These are phyloP conservation scores for Buathra laborator DNA, from an alignment of 2,888 invertebrate genomes.

Conservation along the genomic window DNA sequence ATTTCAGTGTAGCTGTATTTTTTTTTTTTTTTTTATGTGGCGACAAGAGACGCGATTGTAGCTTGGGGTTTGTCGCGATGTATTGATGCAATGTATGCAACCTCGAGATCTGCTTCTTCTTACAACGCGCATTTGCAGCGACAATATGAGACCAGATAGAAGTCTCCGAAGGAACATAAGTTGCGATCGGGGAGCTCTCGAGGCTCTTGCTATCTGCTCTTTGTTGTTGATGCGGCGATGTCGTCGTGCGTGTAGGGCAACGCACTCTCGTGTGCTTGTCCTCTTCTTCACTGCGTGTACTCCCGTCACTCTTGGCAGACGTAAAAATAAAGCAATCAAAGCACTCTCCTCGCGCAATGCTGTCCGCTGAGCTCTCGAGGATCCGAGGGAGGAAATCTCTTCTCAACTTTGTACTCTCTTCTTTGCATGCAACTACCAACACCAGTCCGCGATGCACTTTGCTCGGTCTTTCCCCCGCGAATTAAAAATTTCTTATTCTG, in stretches of 20 bases:
- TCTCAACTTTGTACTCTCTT: background rate
- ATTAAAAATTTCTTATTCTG: slow-evolving; percentile 55
- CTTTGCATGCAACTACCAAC: background rate
- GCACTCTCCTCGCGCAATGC: slow-evolving; percentile 27
- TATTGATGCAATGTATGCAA: slow-evolving; percentile 26
- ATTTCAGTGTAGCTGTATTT: background rate
- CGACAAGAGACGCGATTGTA: slow-evolving; percentile 3
- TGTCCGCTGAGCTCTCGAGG: slow-evolving; percentile 32
- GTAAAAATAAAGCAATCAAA: slow-evolving; percentile 75
- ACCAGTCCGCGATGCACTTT: slow-evolving; percentile 54
- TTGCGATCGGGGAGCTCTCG: slow-evolving; percentile 51
- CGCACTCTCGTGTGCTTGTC: slow-evolving; percentile 64
- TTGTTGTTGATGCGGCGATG: slow-evolving; percentile 68
- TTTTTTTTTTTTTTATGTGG: background rate
- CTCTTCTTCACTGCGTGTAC: slow-evolving; percentile 59
- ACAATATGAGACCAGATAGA: slow-evolving; percentile 70
- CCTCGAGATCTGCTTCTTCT: slow-evolving; percentile 18
- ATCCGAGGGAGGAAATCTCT: slow-evolving; percentile 41
- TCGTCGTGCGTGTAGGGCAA: slow-evolving; percentile 69
- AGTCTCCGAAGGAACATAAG: slow-evolving; percentile 46
- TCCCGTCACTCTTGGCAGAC: slow-evolving; percentile 76
- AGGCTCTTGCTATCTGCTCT: slow-evolving; percentile 64
- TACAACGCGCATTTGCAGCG: slow-evolving; percentile 49
- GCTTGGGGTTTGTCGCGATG: slow-evolving; percentile 35
- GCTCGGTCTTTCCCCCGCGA: slow-evolving; percentile 47